Evolutionary conservation across 2,888 invertebrate species (phyloP), one percentile per base, ranked within the genome.

Genomic region (Polydrusus tereticollis): DNA sequence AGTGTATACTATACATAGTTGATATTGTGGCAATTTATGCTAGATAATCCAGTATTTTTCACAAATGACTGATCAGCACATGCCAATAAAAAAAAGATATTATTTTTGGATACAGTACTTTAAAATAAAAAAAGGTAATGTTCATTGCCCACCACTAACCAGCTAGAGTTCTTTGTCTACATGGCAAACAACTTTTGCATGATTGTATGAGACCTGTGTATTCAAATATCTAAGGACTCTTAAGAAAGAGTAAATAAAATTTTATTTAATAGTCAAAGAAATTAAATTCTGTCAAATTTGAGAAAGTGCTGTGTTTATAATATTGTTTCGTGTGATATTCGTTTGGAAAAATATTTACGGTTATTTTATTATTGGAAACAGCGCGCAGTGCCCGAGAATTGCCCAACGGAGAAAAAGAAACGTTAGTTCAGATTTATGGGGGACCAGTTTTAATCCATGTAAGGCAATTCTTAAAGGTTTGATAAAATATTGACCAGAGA

Each of bases 241-340:
- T 47, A 29, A 52, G 33, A 33, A 41, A 45, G 58, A 8, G 59
- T 26, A 23, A 47, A 58, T 47, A 70, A 47, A 55, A 71, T 59
- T 59, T 23, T 47, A 66, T 47, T n/a, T n/a, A n/a, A n/a, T n/a
- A n/a, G n/a, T 59, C 64, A 50, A 62, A 57, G 71, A 66, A 66
- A 71, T 71, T 71, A 71, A 71, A 60, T 71, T 62, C 71, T 65
- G 71, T 67, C 71, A 71, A 71, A 71, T 38, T 71, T 71, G 66
- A 71, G 71, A 71, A 71, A 71, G 65, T 66, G 62, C 45, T 52
- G 62, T 71, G 62, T 71, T 71, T 71, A 71, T 71, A 71, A 71
- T 52, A 52, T 47, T 47, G 62, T 26, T 33, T 47, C 12, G 21
- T 64, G 14, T 60, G 67, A 67, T 67, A 59, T 67, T 50, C 45